A percentile compares a stretch with the other conserved stretches of the same genome.
These are phyloP conservation scores for Antigone vipio DNA, from an alignment of 2,113 vertebrate genomes.

Conservation along the genomic window DNA sequence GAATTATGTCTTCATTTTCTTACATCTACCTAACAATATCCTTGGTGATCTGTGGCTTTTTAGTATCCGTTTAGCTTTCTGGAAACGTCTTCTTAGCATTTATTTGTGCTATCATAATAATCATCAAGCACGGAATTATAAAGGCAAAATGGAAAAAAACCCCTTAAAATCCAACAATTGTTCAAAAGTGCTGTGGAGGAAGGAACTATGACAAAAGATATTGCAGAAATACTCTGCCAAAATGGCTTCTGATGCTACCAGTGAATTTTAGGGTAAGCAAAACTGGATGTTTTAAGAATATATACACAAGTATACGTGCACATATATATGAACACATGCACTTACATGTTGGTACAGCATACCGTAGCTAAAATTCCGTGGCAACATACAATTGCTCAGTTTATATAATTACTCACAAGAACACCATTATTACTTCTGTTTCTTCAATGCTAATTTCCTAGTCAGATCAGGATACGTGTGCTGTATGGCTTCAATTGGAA, in stretches of 20 bases:
- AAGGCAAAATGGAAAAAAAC: background rate
- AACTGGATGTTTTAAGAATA: background rate
- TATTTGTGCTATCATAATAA: background rate
- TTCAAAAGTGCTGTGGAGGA: background rate
- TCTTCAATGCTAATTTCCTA: background rate
- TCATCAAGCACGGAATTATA: background rate
- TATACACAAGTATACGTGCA: fast-evolving
- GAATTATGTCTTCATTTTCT: background rate
- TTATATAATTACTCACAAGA: background rate
- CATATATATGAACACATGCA: background rate
- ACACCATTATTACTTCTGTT: background rate
- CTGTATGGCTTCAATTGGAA: background rate
- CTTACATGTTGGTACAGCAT: background rate
- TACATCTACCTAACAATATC: background rate
- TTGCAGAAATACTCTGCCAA: background rate
- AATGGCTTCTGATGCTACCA: background rate
- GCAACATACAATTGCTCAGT: background rate
- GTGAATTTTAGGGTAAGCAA: background rate
- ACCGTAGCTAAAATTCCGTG: background rate
- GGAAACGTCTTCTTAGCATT: background rate
- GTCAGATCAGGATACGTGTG: background rate
- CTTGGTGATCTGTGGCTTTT: background rate
- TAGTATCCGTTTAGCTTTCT: background rate
- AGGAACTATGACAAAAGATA: background rate
- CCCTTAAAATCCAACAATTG: background rate